phyloP scores from a whole-genome alignment of 2,797 vertebrate genomes.

The Sebastiscus tertius region DNA sequence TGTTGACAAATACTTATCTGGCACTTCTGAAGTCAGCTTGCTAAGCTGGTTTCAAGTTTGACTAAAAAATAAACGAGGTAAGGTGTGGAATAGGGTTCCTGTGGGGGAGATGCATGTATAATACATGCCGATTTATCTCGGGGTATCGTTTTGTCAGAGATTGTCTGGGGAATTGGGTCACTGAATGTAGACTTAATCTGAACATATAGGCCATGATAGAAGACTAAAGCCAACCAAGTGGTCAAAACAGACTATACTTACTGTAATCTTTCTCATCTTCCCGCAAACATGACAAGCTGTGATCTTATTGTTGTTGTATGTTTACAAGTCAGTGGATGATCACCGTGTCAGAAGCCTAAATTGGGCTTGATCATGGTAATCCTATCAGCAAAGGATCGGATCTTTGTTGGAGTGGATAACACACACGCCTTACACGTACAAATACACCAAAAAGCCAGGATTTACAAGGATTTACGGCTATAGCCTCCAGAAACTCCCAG shows the following conservation, averaged over 20 bases:
- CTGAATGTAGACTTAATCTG: conserved; percentile 64
- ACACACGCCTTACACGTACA: conserved; percentile 9
- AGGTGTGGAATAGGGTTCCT: conserved; percentile 60
- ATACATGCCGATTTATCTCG: conserved; percentile 66
- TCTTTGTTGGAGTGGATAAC: conserved; percentile 2
- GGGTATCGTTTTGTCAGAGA: conserved; percentile 64
- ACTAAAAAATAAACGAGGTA: conserved; percentile 76
- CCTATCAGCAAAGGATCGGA: conserved; percentile 38
- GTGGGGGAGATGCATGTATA: conserved; percentile 54
- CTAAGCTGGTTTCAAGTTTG: conserved; percentile 87
- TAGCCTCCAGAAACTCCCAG: background rate
- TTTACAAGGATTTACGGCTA: conserved; percentile 3
- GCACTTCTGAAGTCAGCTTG: conserved; percentile 93
- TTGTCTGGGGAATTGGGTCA: conserved; percentile 72
- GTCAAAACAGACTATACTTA: conserved; percentile 56
- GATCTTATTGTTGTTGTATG: conserved; percentile 60
- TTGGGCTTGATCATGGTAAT: conserved; percentile 60
- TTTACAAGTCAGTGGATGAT: conserved; percentile 61
- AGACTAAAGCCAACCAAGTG: conserved; percentile 47
- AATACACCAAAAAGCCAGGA: conserved; percentile 19
- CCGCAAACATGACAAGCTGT: conserved; percentile 46
- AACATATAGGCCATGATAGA: conserved; percentile 61
- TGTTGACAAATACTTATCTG: conserved; percentile 96
- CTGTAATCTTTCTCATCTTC: conserved; percentile 55
- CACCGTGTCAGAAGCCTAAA: conserved; percentile 40